Conservation (phyloP, 1,140 invertebrate species). For the Dreissena polymorpha region DNA sequence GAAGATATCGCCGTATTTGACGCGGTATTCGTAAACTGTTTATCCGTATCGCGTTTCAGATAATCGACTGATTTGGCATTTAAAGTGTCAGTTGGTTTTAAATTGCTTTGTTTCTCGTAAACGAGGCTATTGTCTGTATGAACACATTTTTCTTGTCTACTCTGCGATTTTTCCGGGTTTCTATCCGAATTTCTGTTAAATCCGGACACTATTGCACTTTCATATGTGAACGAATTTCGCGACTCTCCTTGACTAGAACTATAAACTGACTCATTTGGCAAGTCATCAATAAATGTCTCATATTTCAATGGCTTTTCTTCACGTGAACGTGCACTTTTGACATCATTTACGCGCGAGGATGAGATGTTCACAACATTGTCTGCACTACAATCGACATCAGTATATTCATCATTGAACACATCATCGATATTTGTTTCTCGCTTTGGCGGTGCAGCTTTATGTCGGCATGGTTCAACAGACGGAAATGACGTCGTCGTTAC, state of each 20-base stretch:
- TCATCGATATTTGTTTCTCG: constrained; percentile 50
- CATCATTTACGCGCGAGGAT: background rate
- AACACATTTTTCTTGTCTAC: background rate
- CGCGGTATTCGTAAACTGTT: background rate
- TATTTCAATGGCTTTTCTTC: constrained; percentile 15
- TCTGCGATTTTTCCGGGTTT: background rate
- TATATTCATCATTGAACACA: background rate
- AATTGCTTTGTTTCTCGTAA: no score
- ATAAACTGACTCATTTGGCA: background rate
- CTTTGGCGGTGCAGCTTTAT: background rate
- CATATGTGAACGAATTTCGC: constrained; percentile 20
- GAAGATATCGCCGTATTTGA: background rate
- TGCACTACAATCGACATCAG: background rate
- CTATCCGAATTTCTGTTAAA: background rate
- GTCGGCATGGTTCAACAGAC: no score
- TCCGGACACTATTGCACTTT: constrained; percentile 36
- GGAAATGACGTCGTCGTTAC: no score
- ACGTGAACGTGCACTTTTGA: background rate
- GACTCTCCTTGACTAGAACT: constrained; percentile 36
- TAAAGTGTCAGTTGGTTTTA: no score
- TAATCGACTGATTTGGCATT: no score
- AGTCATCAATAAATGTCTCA: constrained; percentile 47
- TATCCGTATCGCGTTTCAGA: background rate
- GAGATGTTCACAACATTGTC: background rate
- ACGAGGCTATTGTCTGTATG: background rate